Percentiles rank a stretch among this genome's conserved stretches.
phyloP scores from a whole-genome alignment of 2,888 invertebrate genomes.

The Nematopogon swammerdamellus region DNA sequence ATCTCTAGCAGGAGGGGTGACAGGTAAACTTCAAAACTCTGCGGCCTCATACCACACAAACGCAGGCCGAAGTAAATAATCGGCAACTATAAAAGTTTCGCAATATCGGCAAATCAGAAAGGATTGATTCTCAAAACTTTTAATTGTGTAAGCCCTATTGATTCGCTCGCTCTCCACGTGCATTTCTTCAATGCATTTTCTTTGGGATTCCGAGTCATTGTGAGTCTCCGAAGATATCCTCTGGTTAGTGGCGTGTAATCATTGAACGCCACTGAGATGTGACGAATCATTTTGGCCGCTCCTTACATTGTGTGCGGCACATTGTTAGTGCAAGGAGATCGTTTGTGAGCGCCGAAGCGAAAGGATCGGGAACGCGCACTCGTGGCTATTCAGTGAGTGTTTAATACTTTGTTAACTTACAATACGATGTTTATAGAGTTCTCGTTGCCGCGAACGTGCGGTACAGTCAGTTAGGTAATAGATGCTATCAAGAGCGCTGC shows the following conservation, averaged over 20 bases:
- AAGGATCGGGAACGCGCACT: background rate
- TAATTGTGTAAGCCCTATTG: background rate
- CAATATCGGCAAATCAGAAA: background rate
- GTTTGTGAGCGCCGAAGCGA: background rate
- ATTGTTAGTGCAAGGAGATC: background rate
- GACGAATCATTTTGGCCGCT: background rate
- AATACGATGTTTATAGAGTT: background rate
- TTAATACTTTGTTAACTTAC: background rate
- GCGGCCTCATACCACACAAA: too few relatives aligned
- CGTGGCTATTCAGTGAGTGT: background rate
- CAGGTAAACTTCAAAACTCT: too few relatives aligned
- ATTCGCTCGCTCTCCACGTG: background rate
- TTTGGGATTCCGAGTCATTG: background rate
- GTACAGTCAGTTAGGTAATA: background rate
- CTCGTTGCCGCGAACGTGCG: too few relatives aligned
- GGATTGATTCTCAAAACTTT: background rate
- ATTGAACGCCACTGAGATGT: background rate
- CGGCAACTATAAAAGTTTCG: background rate
- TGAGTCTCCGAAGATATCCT: background rate
- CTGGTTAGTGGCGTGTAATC: background rate
- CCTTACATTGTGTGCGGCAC: background rate
- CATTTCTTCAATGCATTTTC: background rate
- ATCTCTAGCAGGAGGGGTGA: too few relatives aligned
- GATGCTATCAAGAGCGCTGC: too few relatives aligned
- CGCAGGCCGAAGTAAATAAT: too few relatives aligned